Conservation (phyloP, 2,888 invertebrate species). For the Mythimna vitellina region DNA sequence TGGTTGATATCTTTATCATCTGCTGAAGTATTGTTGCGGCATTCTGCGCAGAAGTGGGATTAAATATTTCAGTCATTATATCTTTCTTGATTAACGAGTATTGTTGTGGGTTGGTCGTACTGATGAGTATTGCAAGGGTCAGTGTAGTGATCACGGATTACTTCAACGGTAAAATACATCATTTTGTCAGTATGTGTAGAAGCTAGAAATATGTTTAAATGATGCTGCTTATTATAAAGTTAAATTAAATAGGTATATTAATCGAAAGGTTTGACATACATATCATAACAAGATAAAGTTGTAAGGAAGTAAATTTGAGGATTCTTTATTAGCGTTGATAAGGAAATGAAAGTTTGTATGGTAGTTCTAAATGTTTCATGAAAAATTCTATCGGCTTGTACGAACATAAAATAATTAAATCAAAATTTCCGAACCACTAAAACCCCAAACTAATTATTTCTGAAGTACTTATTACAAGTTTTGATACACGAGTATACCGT, state of each 20-base stretch:
- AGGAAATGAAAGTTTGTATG: neutral
- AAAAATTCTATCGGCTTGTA: neutral
- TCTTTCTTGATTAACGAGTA: neutral
- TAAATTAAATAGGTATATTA: no score
- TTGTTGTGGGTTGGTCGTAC: neutral
- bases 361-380: neutral
- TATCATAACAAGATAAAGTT: no score
- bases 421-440: neutral
- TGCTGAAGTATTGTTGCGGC: neutral
- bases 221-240: no score
- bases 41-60: no score
- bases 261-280: no score
- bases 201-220: no score
- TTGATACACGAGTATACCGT: neutral
- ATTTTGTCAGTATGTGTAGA: no score
- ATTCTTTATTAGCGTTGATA: neutral
- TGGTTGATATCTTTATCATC: neutral
- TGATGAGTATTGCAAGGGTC: neutral
- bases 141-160: neutral
- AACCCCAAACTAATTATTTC: constrained; percentile 7
- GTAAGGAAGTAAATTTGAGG: neutral
- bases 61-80: neutral
- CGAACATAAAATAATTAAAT: neutral
- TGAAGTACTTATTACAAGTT: neutral
- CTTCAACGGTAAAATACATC: no score